These are phyloP conservation scores for Rhopalosiphum maidis DNA, from an alignment of 1,140 invertebrate species.

Conservation along the genomic window DNA sequence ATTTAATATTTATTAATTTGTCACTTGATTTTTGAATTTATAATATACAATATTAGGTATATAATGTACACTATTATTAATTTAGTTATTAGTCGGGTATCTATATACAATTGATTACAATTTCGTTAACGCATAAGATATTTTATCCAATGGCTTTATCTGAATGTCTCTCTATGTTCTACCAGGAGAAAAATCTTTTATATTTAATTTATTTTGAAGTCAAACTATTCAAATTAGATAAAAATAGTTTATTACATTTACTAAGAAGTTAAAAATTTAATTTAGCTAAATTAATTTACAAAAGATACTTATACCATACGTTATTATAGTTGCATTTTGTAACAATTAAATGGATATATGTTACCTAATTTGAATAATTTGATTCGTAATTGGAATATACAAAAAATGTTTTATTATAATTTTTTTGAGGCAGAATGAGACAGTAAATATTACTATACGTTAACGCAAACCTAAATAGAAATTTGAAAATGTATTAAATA, in stretches of 20 bases:
- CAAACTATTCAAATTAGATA: neutral
- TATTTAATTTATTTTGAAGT: neutral
- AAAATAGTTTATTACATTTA: neutral
- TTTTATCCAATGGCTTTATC: too few relatives aligned
- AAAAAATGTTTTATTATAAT: neutral
- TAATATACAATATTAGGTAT: too few relatives aligned
- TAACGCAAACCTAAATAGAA: neutral
- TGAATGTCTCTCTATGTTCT: too few relatives aligned
- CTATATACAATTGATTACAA: too few relatives aligned
- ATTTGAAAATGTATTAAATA: neutral
- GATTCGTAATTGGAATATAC: neutral
- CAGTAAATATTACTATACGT: neutral
- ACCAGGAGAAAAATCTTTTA: neutral
- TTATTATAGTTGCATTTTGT: neutral
- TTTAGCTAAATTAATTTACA: too few relatives aligned
- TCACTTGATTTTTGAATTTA: too few relatives aligned
- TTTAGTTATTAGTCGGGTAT: too few relatives aligned
- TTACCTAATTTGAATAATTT: neutral
- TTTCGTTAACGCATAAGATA: too few relatives aligned
- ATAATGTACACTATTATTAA: too few relatives aligned
- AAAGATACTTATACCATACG: neutral
- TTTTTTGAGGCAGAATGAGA: neutral
- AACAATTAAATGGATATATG: neutral
- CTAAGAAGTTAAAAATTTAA: neutral
- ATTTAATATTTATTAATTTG: neutral